These are phyloP conservation scores for Molossus molossus DNA, from an alignment of 2,797 vertebrate genomes.

Conservation along the genomic window DNA sequence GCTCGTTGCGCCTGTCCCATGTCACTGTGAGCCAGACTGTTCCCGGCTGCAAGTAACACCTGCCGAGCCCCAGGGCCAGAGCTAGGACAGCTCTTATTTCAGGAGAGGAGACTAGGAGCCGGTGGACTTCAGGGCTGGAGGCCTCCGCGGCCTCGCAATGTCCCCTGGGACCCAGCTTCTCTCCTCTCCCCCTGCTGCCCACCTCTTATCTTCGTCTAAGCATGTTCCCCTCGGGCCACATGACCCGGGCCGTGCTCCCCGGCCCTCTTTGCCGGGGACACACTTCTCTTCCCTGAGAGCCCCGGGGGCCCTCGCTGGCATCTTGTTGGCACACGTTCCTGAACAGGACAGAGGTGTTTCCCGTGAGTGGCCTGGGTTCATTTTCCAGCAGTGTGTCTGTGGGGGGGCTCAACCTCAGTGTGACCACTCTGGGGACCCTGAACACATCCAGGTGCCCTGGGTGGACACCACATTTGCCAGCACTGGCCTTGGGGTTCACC, in stretches of 20 bases:
- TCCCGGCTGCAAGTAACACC: constrained; percentile 49
- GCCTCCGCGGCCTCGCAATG: background rate
- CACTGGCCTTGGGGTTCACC: background rate
- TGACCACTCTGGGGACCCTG: background rate
- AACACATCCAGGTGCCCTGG: background rate
- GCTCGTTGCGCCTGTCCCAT: background rate
- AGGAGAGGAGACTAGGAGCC: background rate
- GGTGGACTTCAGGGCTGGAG: background rate
- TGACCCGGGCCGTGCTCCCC: background rate
- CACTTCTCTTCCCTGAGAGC: constrained; percentile 24
- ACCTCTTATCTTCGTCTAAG: background rate
- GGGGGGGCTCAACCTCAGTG: background rate
- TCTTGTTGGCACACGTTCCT: constrained; percentile 38
- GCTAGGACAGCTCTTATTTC: background rate
- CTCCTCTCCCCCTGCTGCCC: background rate
- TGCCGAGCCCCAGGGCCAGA: background rate
- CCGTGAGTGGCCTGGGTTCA: background rate
- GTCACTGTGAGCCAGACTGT: background rate
- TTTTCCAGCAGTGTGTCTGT: no score
- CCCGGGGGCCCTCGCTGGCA: background rate
- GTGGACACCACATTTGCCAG: background rate
- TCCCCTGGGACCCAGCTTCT: background rate
- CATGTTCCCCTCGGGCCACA: background rate
- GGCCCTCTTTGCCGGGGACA: constrained; percentile 4
- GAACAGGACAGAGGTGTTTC: background rate